Base-by-base conservation (phyloP, 2,888 invertebrate genomes). In the Chesias legatella region DNA sequence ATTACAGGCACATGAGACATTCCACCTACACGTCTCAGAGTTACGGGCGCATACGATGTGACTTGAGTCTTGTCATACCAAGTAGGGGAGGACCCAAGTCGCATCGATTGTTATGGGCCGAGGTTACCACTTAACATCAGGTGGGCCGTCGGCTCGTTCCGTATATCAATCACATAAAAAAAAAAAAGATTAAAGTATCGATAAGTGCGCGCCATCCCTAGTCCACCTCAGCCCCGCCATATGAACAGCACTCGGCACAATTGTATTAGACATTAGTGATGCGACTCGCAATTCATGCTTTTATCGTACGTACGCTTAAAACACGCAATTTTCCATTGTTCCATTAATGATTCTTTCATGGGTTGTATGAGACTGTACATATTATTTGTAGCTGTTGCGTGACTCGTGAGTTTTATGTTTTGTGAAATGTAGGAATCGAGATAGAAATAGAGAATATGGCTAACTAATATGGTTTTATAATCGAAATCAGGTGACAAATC, bases 221-320 rank as follows among this genome's bases (percentile, higher is more conserved):
- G 56, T 37, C 60, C 55, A 57, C 66, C 56, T 63, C 67, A 56
- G 67, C 67, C 68, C 67, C 61, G 56, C 58, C 64, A 64, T 61
- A 67, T 69, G 72, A 68, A 62, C 69, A 72, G 67, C 69, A 65
- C 72, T 74, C 67, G 60, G 64, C 61, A 69, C 74, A 78, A 79
- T 77, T 74, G 72, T 73, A 76, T 81, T 76, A 79, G 69, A 77
- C 75, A 77, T 73, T 68, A 76, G 74, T 64, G 66, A 65, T 62
- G 65, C 64, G 56, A 55, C 51, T 56, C 51, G 56, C 55, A 55
- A 60, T 64, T 61, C 63, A 58, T 51, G 63, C 65, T 64, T 63
- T 60, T 66, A 60, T 66, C 67, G 55, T 56, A 34, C 48, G 38
- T 43, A 48, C 42, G 46, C 50, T 46, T 56, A 52, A 52, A 53